Conservation (phyloP, 2,888 invertebrate species). For the Drosophila nr. medialis region DNA sequence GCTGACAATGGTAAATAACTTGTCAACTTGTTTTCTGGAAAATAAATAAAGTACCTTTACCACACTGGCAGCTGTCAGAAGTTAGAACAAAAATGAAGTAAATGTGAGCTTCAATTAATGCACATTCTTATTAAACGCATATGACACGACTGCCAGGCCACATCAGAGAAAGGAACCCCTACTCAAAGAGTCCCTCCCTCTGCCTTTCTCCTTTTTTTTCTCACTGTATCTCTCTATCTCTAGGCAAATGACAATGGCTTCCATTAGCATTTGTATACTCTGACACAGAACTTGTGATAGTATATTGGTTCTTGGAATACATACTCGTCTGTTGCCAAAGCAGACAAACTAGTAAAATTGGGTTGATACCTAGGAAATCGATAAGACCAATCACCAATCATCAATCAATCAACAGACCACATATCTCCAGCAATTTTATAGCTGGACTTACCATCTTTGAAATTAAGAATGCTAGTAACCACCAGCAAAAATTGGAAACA, state of each 20-base stretch:
- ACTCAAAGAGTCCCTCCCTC: not conserved
- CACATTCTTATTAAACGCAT: constrained; percentile 54
- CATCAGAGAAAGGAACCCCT: constrained; percentile 33
- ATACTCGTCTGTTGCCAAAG: not conserved
- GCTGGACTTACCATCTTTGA: not conserved
- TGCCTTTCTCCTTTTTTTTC: not conserved
- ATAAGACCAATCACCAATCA: not conserved
- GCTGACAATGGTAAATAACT: constrained; percentile 55
- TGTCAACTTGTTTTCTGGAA: constrained; percentile 34
- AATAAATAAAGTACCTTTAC: constrained; percentile 60
- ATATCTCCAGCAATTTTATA: not conserved
- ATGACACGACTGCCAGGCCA: constrained; percentile 57
- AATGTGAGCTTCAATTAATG: constrained; percentile 61
- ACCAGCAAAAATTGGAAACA: not conserved
- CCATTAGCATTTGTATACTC: constrained; percentile 56
- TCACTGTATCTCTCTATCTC: not conserved
- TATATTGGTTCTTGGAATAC: not conserved
- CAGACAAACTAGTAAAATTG: not conserved
- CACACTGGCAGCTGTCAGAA: constrained; percentile 69
- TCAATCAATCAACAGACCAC: too few relatives aligned
- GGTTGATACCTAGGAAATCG: not conserved
- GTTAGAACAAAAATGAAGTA: constrained; percentile 8
- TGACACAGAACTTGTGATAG: not conserved
- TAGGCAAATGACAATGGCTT: constrained; percentile 65
- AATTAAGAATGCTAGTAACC: not conserved